Conservation (phyloP, 1,140 invertebrate genomes). For the Acromyrmex heyeri region DNA sequence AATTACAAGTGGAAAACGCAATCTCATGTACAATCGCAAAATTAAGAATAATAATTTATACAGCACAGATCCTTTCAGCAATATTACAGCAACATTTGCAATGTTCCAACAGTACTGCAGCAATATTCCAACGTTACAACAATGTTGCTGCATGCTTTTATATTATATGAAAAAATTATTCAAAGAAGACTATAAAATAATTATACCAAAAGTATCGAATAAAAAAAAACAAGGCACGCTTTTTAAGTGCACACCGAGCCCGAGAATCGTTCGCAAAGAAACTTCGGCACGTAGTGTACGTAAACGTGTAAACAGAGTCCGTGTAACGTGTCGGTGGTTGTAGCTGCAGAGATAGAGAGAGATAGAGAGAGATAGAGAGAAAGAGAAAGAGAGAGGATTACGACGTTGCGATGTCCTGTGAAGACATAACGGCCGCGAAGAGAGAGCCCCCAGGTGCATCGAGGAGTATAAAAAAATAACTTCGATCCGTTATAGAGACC, state of each 20-base stretch:
- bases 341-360: slow-evolving; percentile 21
- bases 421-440: slow-evolving; percentile 31
- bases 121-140: too few relatives aligned
- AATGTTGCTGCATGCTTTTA: too few relatives aligned
- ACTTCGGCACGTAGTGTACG: slow-evolving; percentile 52
- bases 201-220: background rate
- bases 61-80: too few relatives aligned
- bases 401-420: slow-evolving; percentile 15
- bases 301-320: slow-evolving; percentile 73
- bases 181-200: background rate
- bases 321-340: slow-evolving; percentile 51
- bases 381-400: slow-evolving; percentile 7
- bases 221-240: background rate
- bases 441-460: slow-evolving; percentile 14
- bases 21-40: background rate
- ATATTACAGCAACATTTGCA: too few relatives aligned
- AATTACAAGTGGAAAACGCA: background rate
- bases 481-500: slow-evolving; percentile 44
- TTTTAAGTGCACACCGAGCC: slow-evolving; percentile 31
- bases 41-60: background rate
- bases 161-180: background rate
- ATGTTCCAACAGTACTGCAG: too few relatives aligned
- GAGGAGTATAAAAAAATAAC: slow-evolving; percentile 61
- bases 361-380: slow-evolving; percentile 12
- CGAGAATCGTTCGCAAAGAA: slow-evolving; percentile 67